Evolutionary conservation across 2,888 invertebrate genomes (phyloP).

Genomic region (Agrilus mali): DNA sequence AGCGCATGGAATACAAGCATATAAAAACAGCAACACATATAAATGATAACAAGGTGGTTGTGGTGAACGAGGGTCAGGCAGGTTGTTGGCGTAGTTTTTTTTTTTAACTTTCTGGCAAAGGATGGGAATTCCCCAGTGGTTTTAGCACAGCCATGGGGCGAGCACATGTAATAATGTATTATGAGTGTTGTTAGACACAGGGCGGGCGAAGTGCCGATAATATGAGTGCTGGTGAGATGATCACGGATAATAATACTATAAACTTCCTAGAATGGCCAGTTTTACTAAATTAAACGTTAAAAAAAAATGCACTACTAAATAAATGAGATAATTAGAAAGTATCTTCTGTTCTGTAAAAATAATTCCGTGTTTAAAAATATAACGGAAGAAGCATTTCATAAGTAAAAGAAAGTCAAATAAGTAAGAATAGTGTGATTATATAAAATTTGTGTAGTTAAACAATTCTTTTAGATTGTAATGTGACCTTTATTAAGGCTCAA

Average conservation of each 20-base stretch:
- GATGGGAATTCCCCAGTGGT: slow-evolving; percentile 25
- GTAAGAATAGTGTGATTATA: too few relatives aligned
- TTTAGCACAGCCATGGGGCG: slow-evolving; percentile 34
- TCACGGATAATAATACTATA: neutral
- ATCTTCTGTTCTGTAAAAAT: too few relatives aligned
- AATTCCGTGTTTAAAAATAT: too few relatives aligned
- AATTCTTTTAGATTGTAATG: too few relatives aligned
- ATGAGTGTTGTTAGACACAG: slow-evolving; percentile 33
- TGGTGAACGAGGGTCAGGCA: slow-evolving; percentile 4
- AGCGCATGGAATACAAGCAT: slow-evolving; percentile 12
- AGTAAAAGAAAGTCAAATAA: too few relatives aligned
- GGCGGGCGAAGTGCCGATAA: slow-evolving; percentile 25
- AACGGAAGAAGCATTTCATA: too few relatives aligned
- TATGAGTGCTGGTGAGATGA: slow-evolving; percentile 26
- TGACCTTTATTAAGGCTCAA: too few relatives aligned
- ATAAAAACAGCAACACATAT: slow-evolving; percentile 8
- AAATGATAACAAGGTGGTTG: slow-evolving; percentile 22
- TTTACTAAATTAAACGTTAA: too few relatives aligned
- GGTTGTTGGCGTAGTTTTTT: neutral
- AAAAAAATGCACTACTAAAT: too few relatives aligned
- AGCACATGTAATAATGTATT: slow-evolving; percentile 29
- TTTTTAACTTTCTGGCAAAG: neutral
- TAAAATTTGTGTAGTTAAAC: too few relatives aligned
- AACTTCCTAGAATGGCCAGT: slow-evolving; percentile 9
- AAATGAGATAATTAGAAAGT: too few relatives aligned